Percentiles rank a stretch among this genome's conserved stretches.
Evolutionary conservation across 1,140 invertebrate genomes (phyloP).

Genomic region (Drosophila rufa): DNA sequence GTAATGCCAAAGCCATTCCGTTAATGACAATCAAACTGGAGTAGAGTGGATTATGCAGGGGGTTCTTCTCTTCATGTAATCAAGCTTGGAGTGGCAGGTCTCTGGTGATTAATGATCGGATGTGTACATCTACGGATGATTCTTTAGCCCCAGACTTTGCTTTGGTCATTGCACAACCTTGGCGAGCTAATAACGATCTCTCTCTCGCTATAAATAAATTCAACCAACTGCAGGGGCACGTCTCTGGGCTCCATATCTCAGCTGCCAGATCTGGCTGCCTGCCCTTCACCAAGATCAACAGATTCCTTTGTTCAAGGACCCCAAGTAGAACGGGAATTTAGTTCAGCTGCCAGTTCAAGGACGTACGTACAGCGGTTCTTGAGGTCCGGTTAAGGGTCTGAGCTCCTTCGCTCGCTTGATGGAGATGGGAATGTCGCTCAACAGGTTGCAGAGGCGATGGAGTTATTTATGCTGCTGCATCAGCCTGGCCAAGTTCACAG

Average conservation of each 20-base stretch:
- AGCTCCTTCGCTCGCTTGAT: background rate
- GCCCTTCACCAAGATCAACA: constrained; percentile 65
- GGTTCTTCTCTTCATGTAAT: constrained; percentile 48
- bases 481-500: constrained; percentile 66
- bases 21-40: constrained; percentile 43
- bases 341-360: constrained; percentile 78
- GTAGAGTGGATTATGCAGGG: constrained; percentile 45
- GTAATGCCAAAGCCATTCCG: constrained; percentile 27
- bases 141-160: constrained; percentile 53
- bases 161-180: constrained; percentile 74
- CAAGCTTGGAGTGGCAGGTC: constrained; percentile 46
- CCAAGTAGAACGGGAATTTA: constrained; percentile 71
- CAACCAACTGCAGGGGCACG: constrained; percentile 54
- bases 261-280: constrained; percentile 56
- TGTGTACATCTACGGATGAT: constrained; percentile 36
- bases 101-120: constrained; percentile 47
- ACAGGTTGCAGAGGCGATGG: constrained; percentile 57
- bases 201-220: constrained; percentile 73
- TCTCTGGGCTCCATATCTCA: constrained; percentile 50
- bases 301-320: constrained; percentile 64
- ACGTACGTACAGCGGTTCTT: constrained; percentile 79
- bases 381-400: constrained; percentile 58
- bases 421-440: constrained; percentile 53
- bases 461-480: constrained; percentile 31
- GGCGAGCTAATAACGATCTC: constrained; percentile 65